Conservation (phyloP, 2,797 vertebrate genomes). For the Falco cherrug region DNA sequence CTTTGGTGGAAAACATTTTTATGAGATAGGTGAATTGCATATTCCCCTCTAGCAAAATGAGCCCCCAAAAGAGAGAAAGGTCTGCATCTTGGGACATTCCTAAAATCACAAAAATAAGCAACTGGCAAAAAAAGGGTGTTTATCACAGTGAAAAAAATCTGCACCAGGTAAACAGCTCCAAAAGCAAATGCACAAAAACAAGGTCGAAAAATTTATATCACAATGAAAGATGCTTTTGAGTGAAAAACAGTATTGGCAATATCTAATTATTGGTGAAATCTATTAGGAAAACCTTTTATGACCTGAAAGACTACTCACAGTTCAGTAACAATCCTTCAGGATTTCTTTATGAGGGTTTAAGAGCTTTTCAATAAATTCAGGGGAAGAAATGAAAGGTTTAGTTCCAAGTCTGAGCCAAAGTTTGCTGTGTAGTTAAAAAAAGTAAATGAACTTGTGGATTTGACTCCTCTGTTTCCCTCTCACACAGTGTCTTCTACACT, state of each 20-base stretch:
- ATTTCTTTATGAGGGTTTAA: background rate
- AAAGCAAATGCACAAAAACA: background rate
- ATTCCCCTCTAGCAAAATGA: background rate
- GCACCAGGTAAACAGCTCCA: background rate
- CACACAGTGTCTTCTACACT: constrained; percentile 38
- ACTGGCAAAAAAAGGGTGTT: background rate
- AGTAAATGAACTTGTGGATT: constrained; percentile 47
- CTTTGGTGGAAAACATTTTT: background rate
- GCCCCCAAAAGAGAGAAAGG: background rate
- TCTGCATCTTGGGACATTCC: fast-evolving
- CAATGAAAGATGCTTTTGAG: background rate
- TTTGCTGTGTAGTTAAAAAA: constrained; percentile 31
- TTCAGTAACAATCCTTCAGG: background rate
- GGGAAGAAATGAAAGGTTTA: background rate
- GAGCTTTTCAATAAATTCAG: background rate
- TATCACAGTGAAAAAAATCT: background rate
- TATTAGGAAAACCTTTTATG: background rate
- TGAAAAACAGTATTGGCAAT: background rate
- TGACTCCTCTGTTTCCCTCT: constrained; percentile 30
- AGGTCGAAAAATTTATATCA: background rate
- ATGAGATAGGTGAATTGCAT: background rate
- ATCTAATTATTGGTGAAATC: background rate
- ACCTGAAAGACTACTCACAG: background rate
- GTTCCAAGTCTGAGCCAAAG: background rate
- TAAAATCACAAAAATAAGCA: background rate